Evolutionary conservation across 1,140 invertebrate species (phyloP).

Genomic region (Neotoxoptera formosana): DNA sequence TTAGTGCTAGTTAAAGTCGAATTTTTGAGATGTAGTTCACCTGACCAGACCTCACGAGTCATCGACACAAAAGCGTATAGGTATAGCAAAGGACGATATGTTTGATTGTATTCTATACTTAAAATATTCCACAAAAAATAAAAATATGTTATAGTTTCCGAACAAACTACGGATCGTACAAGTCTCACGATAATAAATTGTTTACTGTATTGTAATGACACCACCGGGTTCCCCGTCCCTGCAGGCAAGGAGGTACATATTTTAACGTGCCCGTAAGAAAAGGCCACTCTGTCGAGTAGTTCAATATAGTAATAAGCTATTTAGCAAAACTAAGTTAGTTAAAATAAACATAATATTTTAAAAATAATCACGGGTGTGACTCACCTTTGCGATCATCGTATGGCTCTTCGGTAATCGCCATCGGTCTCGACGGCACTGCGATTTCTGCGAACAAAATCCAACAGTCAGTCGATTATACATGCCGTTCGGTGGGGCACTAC

Average conservation of each 20-base stretch:
- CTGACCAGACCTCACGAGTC: no score
- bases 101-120: neutral
- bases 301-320: neutral
- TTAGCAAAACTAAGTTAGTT: neutral
- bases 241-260: neutral
- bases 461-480: neutral
- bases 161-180: neutral
- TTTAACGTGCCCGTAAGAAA: neutral
- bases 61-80: neutral
- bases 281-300: neutral
- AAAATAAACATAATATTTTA: no score
- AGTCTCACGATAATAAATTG: neutral
- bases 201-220: neutral
- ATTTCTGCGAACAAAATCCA: slow-evolving; percentile 49
- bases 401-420: neutral
- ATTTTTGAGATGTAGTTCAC: neutral
- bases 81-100: neutral
- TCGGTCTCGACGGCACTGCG: slow-evolving; percentile 29
- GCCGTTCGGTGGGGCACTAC: neutral
- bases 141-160: neutral
- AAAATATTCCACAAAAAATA: neutral
- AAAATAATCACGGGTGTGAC: neutral
- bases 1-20: neutral
- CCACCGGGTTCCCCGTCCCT: neutral
- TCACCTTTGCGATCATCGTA: slow-evolving; percentile 8